Conservation (phyloP, 2,797 vertebrate species). For the Periparus ater region DNA sequence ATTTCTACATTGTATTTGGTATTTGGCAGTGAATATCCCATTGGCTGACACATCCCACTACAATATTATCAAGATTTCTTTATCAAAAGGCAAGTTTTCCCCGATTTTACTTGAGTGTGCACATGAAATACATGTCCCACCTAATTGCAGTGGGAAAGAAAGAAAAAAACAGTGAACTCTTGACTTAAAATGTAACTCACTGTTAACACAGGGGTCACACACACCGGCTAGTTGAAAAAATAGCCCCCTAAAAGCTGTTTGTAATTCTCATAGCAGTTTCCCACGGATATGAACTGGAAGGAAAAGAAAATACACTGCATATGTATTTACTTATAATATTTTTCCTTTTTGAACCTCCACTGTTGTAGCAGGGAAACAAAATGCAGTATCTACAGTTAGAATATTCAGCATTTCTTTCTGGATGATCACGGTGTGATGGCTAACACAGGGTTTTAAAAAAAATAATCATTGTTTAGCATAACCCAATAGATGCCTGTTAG, state of each 20-base stretch:
- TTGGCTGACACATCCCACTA: background rate
- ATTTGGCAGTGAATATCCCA: background rate
- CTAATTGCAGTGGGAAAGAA: slow-evolving; percentile 26
- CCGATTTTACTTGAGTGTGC: background rate
- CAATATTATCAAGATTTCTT: background rate
- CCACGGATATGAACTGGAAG: slow-evolving; percentile 20
- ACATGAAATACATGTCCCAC: background rate
- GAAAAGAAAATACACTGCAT: background rate
- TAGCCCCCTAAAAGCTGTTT: background rate
- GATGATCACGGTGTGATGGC: background rate
- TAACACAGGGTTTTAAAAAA: background rate
- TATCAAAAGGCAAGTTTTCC: background rate
- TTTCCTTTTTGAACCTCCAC: background rate
- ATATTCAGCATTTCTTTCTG: background rate
- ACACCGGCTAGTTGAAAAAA: slow-evolving; percentile 32
- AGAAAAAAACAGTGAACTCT: background rate
- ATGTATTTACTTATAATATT: background rate
- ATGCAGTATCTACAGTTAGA: background rate
- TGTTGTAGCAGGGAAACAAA: background rate
- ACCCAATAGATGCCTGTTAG: background rate
- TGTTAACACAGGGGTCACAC: slow-evolving; percentile 26
- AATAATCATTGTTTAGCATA: background rate
- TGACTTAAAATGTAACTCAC: slow-evolving; percentile 23
- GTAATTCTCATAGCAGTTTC: slow-evolving; percentile 24
- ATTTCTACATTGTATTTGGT: background rate